Conservation (phyloP, 2,797 vertebrate species). For the Lithobates sylvaticus region DNA sequence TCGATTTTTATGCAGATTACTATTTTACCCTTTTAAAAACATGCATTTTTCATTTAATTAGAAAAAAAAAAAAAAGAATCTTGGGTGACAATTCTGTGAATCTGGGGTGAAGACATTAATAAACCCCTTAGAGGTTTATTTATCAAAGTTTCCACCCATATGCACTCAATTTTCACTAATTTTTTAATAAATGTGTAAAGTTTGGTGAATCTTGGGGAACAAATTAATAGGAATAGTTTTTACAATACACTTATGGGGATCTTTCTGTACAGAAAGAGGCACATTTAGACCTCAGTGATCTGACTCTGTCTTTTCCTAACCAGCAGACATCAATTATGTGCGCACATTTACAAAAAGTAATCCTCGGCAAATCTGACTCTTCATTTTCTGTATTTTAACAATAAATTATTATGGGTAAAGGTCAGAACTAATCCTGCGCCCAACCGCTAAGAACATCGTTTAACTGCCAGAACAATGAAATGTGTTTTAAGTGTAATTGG, state of each 20-base stretch:
- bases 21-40: too few relatives aligned
- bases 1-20: too few relatives aligned
- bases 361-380: neutral
- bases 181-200: too few relatives aligned
- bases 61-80: too few relatives aligned
- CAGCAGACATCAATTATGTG: constrained; percentile 16
- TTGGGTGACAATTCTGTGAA: too few relatives aligned
- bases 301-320: constrained; percentile 31
- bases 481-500: constrained; percentile 59
- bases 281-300: constrained; percentile 1
- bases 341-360: constrained; percentile 37
- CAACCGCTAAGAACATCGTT: constrained; percentile 22
- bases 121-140: too few relatives aligned
- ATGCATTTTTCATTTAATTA: too few relatives aligned
- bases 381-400: constrained; percentile 38
- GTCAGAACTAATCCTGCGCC: constrained; percentile 44
- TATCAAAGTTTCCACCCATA: too few relatives aligned
- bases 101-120: too few relatives aligned
- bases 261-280: neutral
- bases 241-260: neutral
- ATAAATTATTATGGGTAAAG: constrained; percentile 49
- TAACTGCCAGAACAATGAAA: constrained; percentile 62
- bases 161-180: too few relatives aligned
- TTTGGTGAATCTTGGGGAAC: too few relatives aligned
- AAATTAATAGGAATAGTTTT: neutral